Evolutionary conservation across 2,888 invertebrate species (phyloP), one percentile per base, ranked within the genome.

Genomic region (Antitype chi): DNA sequence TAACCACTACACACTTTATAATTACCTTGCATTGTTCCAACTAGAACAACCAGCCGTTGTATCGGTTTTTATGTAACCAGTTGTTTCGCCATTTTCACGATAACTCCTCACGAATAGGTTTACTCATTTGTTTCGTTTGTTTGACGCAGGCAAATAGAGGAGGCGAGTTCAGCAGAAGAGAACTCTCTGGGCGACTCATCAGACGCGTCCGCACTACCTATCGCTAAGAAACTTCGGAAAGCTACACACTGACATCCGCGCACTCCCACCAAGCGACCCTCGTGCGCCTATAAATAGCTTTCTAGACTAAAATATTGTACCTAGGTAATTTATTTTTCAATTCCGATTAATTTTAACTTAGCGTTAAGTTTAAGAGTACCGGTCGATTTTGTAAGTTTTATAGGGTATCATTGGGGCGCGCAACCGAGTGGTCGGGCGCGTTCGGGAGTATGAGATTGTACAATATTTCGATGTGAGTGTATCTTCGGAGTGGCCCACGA

Each of bases 271-370:
- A 92, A 90, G 89, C 92, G 89, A 87, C 92, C 92, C 93, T 90
- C 94, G 94, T 93, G 94, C 95, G 95, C 93, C 92, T 96, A 96
- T 96, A 96, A 94, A 96, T 96, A 96, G 95, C 96, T 96, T 95
- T 93, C 92, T 96, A 96, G 96, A 95, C 94, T 96, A 95, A 96
- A 95, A 96, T 94, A 96, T 96, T 96, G 96, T 97, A 97, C 96
- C 97, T 97, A 97, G 97, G 96, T 97, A 97, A 97, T 97, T 97
- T 97, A 97, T 97, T 97, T 96, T 96, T 96, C 94, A 97, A 97
- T 97, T 97, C 97, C 97, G 97, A 94, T 97, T 97, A 96, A 96
- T 96, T 96, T 96, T 96, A 96, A 96, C 93, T 95, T 97, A 97
- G 96, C 85, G 85, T 93, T 96, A 97, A 96, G 96, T 96, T 96